These are phyloP conservation scores for Schizopygopsis malacanthus DNA, from an alignment of 2,797 vertebrate species.

Conservation along the genomic window DNA sequence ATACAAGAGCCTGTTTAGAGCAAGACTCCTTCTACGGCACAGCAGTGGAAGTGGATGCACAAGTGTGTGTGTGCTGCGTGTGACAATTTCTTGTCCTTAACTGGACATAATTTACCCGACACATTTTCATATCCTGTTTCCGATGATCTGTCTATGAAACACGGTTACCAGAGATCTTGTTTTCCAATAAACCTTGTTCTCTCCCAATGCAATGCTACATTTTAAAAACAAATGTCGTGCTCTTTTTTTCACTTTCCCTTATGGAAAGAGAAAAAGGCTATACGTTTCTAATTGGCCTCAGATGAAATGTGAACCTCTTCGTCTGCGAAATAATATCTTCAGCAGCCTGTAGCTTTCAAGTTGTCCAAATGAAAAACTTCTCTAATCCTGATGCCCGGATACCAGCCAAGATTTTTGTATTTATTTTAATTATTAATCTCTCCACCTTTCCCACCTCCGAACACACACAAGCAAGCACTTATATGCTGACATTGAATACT, in stretches of 20 bases:
- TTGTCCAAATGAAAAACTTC: slow-evolving; percentile 7
- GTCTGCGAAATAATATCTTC: background rate
- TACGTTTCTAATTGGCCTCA: slow-evolving; percentile 13
- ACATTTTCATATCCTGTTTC: slow-evolving; percentile 41
- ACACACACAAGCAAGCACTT: background rate
- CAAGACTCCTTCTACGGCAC: slow-evolving; percentile 48
- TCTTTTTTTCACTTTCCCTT: background rate
- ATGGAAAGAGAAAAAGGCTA: slow-evolving; percentile 5
- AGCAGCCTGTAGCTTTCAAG: slow-evolving; percentile 7
- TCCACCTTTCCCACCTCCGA: background rate
- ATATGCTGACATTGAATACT: background rate
- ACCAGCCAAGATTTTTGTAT: background rate
- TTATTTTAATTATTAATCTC: background rate
- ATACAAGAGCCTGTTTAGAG: slow-evolving; percentile 58
- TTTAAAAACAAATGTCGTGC: background rate
- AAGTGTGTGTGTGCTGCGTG: slow-evolving; percentile 16
- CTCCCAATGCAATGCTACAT: background rate
- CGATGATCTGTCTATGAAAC: slow-evolving; percentile 13
- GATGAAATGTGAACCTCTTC: slow-evolving; percentile 23
- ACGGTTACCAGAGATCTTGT: slow-evolving; percentile 1
- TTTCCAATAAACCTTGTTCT: slow-evolving; percentile 31
- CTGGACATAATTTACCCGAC: slow-evolving; percentile 25
- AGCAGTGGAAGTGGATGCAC: slow-evolving; percentile 28
- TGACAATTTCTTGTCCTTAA: slow-evolving; percentile 21
- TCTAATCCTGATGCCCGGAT: background rate